A percentile compares a stretch with the other conserved stretches of the same genome.
These are phyloP conservation scores for Orchestes rusci DNA, from an alignment of 2,888 invertebrate species.

Conservation along the genomic window DNA sequence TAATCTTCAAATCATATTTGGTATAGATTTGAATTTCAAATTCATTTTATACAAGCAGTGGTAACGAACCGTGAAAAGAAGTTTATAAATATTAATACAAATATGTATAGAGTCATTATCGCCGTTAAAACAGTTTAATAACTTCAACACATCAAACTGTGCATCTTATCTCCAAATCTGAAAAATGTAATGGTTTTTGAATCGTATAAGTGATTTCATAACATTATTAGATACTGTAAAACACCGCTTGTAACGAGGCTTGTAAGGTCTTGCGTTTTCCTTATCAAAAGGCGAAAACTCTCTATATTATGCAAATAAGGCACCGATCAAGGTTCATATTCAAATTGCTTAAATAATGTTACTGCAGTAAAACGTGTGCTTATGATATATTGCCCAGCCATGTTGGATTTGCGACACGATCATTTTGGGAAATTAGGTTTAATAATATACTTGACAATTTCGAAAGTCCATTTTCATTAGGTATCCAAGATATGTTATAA, in stretches of 20 bases:
- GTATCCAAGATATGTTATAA: no score
- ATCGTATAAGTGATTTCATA: no score
- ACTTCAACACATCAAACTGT: no score
- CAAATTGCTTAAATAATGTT: conserved; percentile 45
- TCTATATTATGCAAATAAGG: conserved; percentile 43
- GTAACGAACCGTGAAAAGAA: conserved; percentile 17
- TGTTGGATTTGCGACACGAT: conserved; percentile 42
- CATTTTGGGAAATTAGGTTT: conserved; percentile 34
- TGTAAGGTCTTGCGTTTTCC: no score
- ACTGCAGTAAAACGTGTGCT: conserved; percentile 40
- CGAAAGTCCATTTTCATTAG: conserved; percentile 9
- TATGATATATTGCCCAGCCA: conserved; percentile 44
- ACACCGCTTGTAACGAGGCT: conserved; percentile 2
- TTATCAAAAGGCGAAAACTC: conserved; percentile 13
- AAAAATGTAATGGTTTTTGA: no score
- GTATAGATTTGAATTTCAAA: no score
- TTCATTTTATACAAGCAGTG: no score
- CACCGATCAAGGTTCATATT: conserved; percentile 42
- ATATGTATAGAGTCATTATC: conserved; percentile 19
- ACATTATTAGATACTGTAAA: no score
- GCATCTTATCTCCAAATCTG: no score
- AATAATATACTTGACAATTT: conserved; percentile 29
- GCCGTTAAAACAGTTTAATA: no score
- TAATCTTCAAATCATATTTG: no score
- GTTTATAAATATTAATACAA: conserved; percentile 18